phyloP scores from a whole-genome alignment of 2,797 vertebrate species.

The Chaetophractus vellerosus region DNA sequence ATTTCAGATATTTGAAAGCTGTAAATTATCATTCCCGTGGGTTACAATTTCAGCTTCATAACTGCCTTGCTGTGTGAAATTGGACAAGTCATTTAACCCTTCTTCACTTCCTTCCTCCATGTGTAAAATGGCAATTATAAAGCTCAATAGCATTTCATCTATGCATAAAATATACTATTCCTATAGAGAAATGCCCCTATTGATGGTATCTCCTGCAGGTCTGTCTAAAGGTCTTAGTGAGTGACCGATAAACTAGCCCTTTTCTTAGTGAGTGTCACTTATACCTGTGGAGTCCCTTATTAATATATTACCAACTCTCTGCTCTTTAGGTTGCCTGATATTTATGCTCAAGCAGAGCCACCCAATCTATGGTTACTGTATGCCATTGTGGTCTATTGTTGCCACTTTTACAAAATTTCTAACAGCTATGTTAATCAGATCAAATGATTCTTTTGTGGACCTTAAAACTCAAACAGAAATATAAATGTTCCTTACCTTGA shows the following conservation, averaged over 20 bases:
- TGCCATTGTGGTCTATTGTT: not conserved
- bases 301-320: not conserved
- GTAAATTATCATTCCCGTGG: conserved; percentile 28
- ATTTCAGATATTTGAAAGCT: conserved; percentile 66
- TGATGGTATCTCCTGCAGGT: not conserved
- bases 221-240: not conserved
- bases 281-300: not conserved
- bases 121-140: conserved; percentile 33
- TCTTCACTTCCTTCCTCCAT: conserved; percentile 10
- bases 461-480: conserved; percentile 47
- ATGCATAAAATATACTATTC: not conserved
- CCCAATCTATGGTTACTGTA: not conserved
- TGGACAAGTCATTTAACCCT: conserved; percentile 41
- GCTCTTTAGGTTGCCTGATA: not conserved
- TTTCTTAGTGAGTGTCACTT: not conserved
- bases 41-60: conserved; percentile 36
- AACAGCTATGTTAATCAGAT: not conserved
- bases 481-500: not conserved
- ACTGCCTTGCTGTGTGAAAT: conserved; percentile 58
- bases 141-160: conserved; percentile 10
- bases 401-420: not conserved
- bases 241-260: not conserved
- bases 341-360: not conserved
- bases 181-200: not conserved
- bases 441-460: not conserved